Conservation (phyloP, 2,113 vertebrate species). For the Gavia stellata region DNA sequence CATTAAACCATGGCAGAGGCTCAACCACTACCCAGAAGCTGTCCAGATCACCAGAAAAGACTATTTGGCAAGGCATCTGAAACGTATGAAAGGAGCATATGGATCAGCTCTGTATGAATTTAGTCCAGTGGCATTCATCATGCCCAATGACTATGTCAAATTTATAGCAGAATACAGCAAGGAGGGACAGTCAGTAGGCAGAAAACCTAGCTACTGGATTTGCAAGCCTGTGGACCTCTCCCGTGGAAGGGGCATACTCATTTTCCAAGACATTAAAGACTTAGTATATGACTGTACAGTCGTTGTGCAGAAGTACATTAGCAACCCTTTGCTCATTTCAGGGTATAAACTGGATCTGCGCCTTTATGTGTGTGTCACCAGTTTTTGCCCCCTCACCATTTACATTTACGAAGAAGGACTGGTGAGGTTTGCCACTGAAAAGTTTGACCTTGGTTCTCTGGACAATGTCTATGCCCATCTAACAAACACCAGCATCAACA, state of each 20-base stretch:
- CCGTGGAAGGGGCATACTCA: constrained; percentile 75
- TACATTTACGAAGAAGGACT: constrained; percentile 79
- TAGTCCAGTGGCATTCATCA: constrained; percentile 73
- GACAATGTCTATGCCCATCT: constrained; percentile 75
- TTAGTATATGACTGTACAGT: constrained; percentile 72
- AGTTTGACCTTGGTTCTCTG: constrained; percentile 72
- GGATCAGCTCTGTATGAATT: constrained; percentile 73
- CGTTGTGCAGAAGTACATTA: constrained; percentile 78
- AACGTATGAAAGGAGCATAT: constrained; percentile 72
- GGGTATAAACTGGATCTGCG: constrained; percentile 82
- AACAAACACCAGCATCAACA: constrained; percentile 86
- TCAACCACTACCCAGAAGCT: constrained; percentile 82
- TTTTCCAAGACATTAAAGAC: constrained; percentile 79
- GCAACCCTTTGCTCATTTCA: constrained; percentile 78
- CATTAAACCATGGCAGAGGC: constrained; percentile 78
- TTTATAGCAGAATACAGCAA: constrained; percentile 73
- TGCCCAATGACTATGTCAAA: constrained; percentile 76
- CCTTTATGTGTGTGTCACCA: constrained; percentile 80
- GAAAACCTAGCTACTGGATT: constrained; percentile 72
- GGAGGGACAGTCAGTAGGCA: constrained; percentile 20
- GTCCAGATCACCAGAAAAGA: constrained; percentile 78
- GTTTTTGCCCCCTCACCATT: constrained; percentile 77
- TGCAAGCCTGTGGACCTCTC: constrained; percentile 80
- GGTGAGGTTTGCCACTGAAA: constrained; percentile 80
- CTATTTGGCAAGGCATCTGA: constrained; percentile 72